A percentile compares a stretch with the other conserved stretches of the same genome.
phyloP scores from a whole-genome alignment of 2,888 invertebrate genomes.

The Didymodactylos carnosus region DNA sequence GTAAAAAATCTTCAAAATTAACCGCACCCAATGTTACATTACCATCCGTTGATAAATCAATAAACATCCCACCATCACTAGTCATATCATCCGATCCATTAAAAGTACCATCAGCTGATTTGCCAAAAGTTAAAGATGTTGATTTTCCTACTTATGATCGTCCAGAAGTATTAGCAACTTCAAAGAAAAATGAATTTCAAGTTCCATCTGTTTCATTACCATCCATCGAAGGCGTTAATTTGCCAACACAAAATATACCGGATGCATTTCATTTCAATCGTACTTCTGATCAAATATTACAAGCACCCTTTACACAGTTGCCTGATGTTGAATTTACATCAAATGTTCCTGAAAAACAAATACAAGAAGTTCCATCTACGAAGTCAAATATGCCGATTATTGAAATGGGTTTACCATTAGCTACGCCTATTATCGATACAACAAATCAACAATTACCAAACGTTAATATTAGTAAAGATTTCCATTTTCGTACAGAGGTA shows the following conservation, averaged over 20 bases:
- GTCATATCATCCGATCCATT: no score
- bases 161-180: background rate
- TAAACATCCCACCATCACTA: no score
- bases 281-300: background rate
- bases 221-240: background rate
- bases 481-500: no score
- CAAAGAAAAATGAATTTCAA: background rate
- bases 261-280: background rate
- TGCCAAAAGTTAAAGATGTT: background rate
- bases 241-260: background rate
- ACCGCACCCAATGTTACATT: no score
- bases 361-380: background rate
- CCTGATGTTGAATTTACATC: background rate
- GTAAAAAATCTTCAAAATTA: no score
- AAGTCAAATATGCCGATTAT: background rate
- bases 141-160: background rate
- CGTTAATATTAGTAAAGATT: no score
- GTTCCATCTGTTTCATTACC: background rate
- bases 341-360: background rate
- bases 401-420: background rate
- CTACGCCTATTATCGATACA: background rate
- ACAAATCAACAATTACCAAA: no score
- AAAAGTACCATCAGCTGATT: background rate
- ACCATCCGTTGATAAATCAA: no score
- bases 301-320: background rate